Conservation (phyloP, 2,888 invertebrate species). For the Aphodius granarius region DNA sequence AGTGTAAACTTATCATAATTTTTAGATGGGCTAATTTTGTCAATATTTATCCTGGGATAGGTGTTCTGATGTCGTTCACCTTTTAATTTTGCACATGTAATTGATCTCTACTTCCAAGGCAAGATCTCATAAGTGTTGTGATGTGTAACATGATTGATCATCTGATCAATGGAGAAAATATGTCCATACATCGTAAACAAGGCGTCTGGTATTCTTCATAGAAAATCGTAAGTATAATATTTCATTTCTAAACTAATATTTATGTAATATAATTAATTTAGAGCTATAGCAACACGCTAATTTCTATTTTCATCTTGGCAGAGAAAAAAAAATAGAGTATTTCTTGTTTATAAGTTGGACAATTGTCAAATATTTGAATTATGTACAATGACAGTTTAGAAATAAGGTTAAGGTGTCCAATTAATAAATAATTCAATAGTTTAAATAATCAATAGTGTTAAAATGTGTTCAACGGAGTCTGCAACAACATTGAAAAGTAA, state of each 20-base stretch:
- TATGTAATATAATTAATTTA: not conserved
- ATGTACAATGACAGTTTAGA: not conserved
- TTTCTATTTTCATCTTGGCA: not conserved
- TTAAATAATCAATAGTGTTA: too few species aligned
- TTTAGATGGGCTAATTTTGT: not conserved
- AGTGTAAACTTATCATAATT: not conserved
- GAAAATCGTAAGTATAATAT: not conserved
- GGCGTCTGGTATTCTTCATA: not conserved
- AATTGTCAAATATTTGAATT: not conserved
- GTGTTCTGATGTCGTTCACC: not conserved
- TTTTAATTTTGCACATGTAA: not conserved
- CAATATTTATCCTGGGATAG: not conserved
- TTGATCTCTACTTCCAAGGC: not conserved
- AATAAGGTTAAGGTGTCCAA: not conserved
- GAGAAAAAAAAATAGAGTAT: not conserved
- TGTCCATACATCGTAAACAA: not conserved
- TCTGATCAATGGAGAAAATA: not conserved
- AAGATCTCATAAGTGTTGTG: not conserved
- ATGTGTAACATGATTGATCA: not conserved
- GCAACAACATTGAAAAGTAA: constrained; percentile 9
- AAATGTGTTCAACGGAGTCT: constrained; percentile 1
- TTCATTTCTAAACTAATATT: not conserved
- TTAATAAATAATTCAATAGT: not conserved
- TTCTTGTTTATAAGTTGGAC: not conserved
- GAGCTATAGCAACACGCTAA: not conserved